Evolutionary conservation across 2,888 invertebrate genomes (phyloP).

Genomic region (Clitarchus hookeri): DNA sequence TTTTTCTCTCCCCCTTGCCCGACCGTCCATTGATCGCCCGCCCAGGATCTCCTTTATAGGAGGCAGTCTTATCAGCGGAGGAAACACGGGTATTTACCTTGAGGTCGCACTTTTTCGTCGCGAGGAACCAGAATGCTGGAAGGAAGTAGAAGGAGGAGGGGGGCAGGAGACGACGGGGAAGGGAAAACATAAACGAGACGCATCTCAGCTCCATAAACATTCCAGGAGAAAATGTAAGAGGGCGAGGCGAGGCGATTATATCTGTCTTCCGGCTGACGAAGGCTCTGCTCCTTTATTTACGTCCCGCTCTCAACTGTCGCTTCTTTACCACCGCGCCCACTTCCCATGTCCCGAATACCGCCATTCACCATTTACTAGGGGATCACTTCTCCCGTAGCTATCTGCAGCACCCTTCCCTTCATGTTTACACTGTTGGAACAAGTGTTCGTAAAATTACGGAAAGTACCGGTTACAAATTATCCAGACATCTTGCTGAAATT

Average conservation of each 20-base stretch:
- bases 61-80: not conserved
- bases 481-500: no score
- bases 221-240: not conserved
- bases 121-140: not conserved
- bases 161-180: not conserved
- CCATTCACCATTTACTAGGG: no score
- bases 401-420: no score
- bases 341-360: no score
- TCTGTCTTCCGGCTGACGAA: not conserved
- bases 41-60: not conserved
- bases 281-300: not conserved
- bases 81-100: not conserved
- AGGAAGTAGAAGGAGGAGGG: not conserved
- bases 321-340: not conserved
- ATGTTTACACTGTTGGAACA: no score
- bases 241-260: slow-evolving; percentile 7
- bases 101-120: slow-evolving; percentile 1
- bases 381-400: no score
- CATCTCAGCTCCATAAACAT: not conserved
- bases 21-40: not conserved
- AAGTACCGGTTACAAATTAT: no score
- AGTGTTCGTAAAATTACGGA: no score
- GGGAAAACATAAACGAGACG: not conserved
- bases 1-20: not conserved
- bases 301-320: not conserved